phyloP scores from a whole-genome alignment of 2,113 vertebrate genomes.

The Pantherophis guttatus region DNA sequence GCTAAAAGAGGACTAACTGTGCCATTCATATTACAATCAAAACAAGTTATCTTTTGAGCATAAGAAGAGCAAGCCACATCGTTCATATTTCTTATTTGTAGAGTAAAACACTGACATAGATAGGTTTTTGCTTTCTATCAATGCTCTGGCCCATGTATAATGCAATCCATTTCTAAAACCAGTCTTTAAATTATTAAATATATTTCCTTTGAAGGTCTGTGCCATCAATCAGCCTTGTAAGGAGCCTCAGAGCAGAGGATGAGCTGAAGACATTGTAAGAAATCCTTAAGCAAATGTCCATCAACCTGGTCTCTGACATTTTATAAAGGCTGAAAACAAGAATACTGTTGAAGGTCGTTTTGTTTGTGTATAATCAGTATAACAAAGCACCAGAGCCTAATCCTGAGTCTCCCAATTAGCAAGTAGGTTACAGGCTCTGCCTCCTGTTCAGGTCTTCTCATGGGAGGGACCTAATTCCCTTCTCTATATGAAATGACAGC shows the following conservation, averaged over 20 bases:
- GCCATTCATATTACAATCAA: neutral
- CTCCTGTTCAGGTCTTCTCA: neutral
- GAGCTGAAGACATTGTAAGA: neutral
- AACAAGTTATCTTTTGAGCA: neutral
- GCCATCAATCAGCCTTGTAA: slow-evolving; percentile 20
- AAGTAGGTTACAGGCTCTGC: neutral
- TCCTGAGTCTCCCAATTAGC: neutral
- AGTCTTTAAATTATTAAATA: slow-evolving; percentile 22
- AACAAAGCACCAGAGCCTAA: neutral
- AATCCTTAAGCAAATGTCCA: neutral
- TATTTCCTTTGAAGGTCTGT: slow-evolving; percentile 28
- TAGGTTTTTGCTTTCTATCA: slow-evolving; percentile 5
- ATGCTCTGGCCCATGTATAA: neutral
- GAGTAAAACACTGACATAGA: neutral
- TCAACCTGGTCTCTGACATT: slow-evolving; percentile 3
- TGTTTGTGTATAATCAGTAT: neutral
- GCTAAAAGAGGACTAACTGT: neutral
- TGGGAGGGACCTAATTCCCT: neutral
- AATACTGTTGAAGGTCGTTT: neutral
- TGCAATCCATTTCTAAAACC: neutral
- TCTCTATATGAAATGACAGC: neutral
- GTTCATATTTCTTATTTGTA: neutral
- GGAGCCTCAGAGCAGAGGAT: neutral
- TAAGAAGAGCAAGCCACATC: neutral
- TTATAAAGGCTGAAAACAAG: neutral